phyloP scores from a whole-genome alignment of 2,797 vertebrate genomes.

The Champsocephalus esox region DNA sequence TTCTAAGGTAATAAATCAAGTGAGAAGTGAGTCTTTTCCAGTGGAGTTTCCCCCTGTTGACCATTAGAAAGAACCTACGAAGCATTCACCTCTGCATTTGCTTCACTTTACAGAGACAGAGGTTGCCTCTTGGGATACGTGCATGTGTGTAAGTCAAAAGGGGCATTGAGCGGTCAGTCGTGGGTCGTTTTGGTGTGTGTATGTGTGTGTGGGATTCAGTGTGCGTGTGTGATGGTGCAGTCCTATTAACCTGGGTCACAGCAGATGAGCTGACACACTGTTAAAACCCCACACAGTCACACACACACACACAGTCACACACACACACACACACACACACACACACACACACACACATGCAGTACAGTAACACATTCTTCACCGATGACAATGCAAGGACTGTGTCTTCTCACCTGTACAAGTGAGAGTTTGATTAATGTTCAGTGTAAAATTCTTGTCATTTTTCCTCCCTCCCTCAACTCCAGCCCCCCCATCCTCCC shows the following conservation, averaged over 20 bases:
- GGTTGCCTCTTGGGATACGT: background rate
- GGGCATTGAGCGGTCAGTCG: constrained; percentile 31
- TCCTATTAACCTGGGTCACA: constrained; percentile 57
- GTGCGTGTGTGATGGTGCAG: constrained; percentile 14
- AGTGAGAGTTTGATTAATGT: constrained; percentile 77
- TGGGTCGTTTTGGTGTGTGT: background rate
- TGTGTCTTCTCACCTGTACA: constrained; percentile 64
- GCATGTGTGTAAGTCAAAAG: constrained; percentile 51
- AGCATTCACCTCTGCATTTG: no score
- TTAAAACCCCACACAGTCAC: constrained; percentile 19
- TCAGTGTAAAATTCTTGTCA: constrained; percentile 65
- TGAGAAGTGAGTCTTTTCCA: no score
- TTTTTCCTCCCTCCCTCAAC: constrained; percentile 30
- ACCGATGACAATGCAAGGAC: constrained; percentile 39
- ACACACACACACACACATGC: constrained; percentile 7
- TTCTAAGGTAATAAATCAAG: no score
- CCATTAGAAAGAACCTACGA: no score
- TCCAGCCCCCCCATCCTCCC: background rate
- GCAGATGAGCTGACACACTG: constrained; percentile 44
- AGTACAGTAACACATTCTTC: constrained; percentile 39
- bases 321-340: constrained; percentile 27
- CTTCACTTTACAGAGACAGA: no score
- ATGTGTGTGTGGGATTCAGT: constrained; percentile 15
- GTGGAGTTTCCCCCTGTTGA: no score
- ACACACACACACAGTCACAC: constrained; percentile 9